Percentiles rank a stretch among this genome's conserved stretches.
Evolutionary conservation across 30 jellyfish, hydroid and myxozoan species (phyloP).

Genomic region (Sanderia malayensis): DNA sequence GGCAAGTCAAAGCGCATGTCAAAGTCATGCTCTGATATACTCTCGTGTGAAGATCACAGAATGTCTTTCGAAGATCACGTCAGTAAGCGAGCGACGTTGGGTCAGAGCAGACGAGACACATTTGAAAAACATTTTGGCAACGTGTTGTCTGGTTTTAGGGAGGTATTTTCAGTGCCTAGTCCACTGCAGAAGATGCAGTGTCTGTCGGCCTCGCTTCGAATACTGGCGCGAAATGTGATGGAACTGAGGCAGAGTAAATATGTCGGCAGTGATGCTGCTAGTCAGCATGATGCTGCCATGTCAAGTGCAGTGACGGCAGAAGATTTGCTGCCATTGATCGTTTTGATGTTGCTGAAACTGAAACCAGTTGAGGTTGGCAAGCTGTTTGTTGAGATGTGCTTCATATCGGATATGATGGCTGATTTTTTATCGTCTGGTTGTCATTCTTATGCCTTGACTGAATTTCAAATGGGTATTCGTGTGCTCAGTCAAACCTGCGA

Average conservation of each 20-base stretch:
- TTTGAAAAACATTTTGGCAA: slow-evolving; percentile 73
- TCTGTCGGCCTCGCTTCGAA: slow-evolving; percentile 64
- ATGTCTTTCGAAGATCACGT: background rate
- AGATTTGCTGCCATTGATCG: slow-evolving; percentile 85
- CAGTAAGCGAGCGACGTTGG: background rate
- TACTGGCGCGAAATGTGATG: slow-evolving; percentile 56
- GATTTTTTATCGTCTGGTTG: slow-evolving; percentile 88
- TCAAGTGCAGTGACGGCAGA: slow-evolving; percentile 88
- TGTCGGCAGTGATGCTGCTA: slow-evolving; percentile 1
- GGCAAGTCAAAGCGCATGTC: too few relatives aligned
- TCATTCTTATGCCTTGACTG: slow-evolving; percentile 92
- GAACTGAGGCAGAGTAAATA: slow-evolving; percentile 65
- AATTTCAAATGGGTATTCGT: slow-evolving; percentile 84
- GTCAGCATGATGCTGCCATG: too few relatives aligned
- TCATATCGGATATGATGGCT: slow-evolving; percentile 76
- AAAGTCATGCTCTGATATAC: slow-evolving; percentile 9
- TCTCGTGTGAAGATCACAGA: background rate
- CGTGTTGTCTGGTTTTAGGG: slow-evolving; percentile 37
- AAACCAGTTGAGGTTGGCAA: slow-evolving; percentile 75
- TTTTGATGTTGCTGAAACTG: slow-evolving; percentile 67
- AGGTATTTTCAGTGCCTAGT: slow-evolving; percentile 43
- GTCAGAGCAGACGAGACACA: slow-evolving; percentile 40
- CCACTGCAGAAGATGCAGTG: slow-evolving; percentile 90
- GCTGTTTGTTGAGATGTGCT: slow-evolving; percentile 68
- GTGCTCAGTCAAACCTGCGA: slow-evolving; percentile 89